Evolutionary conservation across 2,888 invertebrate species (phyloP).

Genomic region (Andrena praecox): DNA sequence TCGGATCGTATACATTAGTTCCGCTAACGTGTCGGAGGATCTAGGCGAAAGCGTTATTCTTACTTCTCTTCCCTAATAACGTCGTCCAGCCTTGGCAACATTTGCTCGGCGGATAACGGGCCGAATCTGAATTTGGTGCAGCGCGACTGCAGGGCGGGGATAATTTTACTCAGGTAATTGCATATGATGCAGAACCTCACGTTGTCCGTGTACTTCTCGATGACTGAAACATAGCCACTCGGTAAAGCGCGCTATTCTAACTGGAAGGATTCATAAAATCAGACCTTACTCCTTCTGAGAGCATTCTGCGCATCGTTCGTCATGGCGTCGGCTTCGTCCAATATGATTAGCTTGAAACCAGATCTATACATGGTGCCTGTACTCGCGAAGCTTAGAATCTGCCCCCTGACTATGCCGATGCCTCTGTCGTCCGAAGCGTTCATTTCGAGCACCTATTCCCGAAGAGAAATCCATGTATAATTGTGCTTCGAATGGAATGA

Average conservation of each 20-base stretch:
- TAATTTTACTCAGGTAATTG: constrained; percentile 99
- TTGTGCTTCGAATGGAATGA: not conserved
- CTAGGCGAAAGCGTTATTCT: constrained; percentile 68
- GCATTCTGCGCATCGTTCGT: constrained; percentile 99
- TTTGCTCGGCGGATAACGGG: constrained; percentile 93
- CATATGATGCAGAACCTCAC: constrained; percentile 99
- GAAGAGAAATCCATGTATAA: not conserved
- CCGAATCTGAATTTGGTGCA: constrained; percentile 99
- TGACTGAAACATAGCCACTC: constrained; percentile 88
- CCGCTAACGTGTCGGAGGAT: not conserved
- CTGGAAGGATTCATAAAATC: not conserved
- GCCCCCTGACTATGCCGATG: constrained; percentile 96
- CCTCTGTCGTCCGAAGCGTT: constrained; percentile 99
- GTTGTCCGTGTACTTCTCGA: constrained; percentile 99
- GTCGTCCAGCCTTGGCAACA: constrained; percentile 94
- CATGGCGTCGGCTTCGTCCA: constrained; percentile 99
- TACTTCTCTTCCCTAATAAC: constrained; percentile 94
- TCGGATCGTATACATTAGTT: not conserved
- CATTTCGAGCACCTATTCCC: constrained; percentile 91
- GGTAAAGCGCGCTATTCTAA: not conserved
- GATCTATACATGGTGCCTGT: constrained; percentile 97
- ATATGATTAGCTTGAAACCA: constrained; percentile 97
- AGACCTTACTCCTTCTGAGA: constrained; percentile 92
- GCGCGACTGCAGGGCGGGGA: constrained; percentile 98
- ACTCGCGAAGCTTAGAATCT: constrained; percentile 98